Evolutionary conservation across 2,888 invertebrate genomes (phyloP).

Genomic region (Ormia ochracea): DNA sequence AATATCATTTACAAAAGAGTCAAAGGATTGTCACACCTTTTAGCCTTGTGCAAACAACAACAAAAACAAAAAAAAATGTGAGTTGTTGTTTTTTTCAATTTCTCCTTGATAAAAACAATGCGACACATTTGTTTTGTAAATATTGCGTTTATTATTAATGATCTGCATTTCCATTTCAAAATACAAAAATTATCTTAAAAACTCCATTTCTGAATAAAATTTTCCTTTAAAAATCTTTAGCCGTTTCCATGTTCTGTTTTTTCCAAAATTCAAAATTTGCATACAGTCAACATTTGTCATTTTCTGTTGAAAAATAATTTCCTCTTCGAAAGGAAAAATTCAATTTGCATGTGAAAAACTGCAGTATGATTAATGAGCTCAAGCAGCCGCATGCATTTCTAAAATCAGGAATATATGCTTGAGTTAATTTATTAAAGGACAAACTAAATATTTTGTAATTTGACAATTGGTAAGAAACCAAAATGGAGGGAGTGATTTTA

Average conservation of each 20-base stretch:
- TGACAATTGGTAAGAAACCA: not conserved
- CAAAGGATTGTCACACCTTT: slow-evolving; percentile 68
- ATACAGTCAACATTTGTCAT: slow-evolving; percentile 66
- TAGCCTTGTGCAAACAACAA: slow-evolving; percentile 7
- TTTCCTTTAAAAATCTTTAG: slow-evolving; percentile 27
- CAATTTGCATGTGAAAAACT: slow-evolving; percentile 57
- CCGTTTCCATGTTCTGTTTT: not conserved
- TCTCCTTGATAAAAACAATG: slow-evolving; percentile 65
- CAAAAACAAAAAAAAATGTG: slow-evolving; percentile 6
- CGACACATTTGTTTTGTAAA: slow-evolving; percentile 77
- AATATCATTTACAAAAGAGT: slow-evolving; percentile 52
- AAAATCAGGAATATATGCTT: not conserved
- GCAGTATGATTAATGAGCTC: slow-evolving; percentile 64
- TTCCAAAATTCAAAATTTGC: slow-evolving; percentile 61
- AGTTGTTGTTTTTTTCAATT: slow-evolving; percentile 20
- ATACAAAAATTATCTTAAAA: slow-evolving; percentile 32
- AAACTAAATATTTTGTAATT: slow-evolving; percentile 37
- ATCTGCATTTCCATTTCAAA: slow-evolving; percentile 41
- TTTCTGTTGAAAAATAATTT: slow-evolving; percentile 67
- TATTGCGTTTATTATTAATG: slow-evolving; percentile 77
- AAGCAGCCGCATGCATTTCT: slow-evolving; percentile 15
- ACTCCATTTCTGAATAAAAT: slow-evolving; percentile 15
- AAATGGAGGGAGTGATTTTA: slow-evolving; percentile 26
- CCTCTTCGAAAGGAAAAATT: slow-evolving; percentile 20
- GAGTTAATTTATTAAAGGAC: not conserved